Percentiles rank a stretch among this genome's conserved stretches.
These are phyloP conservation scores for Cyrtodaria siliqua DNA, from an alignment of 2,888 invertebrate genomes.

Conservation along the genomic window DNA sequence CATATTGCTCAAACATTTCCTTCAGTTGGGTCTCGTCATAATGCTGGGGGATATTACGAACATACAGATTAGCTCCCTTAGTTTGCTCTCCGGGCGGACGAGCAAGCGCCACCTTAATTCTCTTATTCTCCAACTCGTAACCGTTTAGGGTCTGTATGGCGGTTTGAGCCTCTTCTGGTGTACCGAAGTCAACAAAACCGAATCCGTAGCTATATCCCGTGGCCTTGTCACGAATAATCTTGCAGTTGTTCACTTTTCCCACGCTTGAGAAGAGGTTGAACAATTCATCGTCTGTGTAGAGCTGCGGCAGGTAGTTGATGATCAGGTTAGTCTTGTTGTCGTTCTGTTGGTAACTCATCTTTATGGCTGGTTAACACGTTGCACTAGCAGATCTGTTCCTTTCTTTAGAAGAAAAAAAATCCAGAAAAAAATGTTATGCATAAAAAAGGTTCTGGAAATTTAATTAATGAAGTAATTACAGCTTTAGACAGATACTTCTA, in stretches of 20 bases:
- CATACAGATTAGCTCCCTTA: constrained; percentile 97
- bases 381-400: too few species aligned
- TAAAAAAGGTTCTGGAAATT: too few species aligned
- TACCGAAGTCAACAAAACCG: constrained; percentile 96
- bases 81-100: constrained; percentile 96
- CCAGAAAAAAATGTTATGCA: too few species aligned
- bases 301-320: constrained; percentile 97
- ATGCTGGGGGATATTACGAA: constrained; percentile 93
- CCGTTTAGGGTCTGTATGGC: constrained; percentile 96
- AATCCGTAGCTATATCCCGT: constrained; percentile 98
- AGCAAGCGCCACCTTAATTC: constrained; percentile 97
- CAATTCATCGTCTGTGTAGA: constrained; percentile 95
- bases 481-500: too few species aligned
- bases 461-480: too few species aligned
- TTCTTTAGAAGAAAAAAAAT: too few species aligned
- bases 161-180: constrained; percentile 93
- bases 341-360: not conserved
- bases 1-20: constrained; percentile 94
- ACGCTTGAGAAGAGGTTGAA: constrained; percentile 95
- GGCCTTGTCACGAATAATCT: constrained; percentile 89
- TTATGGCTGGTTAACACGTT: too few species aligned
- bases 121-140: constrained; percentile 95
- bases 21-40: constrained; percentile 91
- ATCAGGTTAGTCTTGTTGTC: constrained; percentile 92
- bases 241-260: constrained; percentile 95